Percentiles rank a stretch among this genome's conserved stretches.
Conservation (phyloP, 2,888 invertebrate genomes). For the Drosophila niveifrons region DNA sequence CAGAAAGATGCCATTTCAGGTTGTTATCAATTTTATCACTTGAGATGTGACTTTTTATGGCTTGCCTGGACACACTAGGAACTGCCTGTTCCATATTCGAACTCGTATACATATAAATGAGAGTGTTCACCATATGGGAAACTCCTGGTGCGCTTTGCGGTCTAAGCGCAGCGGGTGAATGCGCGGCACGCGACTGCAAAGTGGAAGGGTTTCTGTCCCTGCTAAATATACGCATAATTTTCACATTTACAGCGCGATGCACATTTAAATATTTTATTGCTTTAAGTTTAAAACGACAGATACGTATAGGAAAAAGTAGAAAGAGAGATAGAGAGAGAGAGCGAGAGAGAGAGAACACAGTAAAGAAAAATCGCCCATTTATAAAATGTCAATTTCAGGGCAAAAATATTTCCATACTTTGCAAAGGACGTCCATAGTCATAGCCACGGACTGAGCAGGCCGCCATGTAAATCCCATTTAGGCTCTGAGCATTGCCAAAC, state of each 20-base stretch:
- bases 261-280: slow-evolving; percentile 77
- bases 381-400: slow-evolving; percentile 82
- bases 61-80: slow-evolving; percentile 31
- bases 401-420: slow-evolving; percentile 59
- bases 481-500: slow-evolving; percentile 81
- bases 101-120: slow-evolving; percentile 8
- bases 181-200: slow-evolving; percentile 60
- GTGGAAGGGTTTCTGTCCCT: slow-evolving; percentile 61
- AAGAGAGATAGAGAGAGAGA: background rate
- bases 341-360: slow-evolving; percentile 1
- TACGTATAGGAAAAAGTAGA: background rate
- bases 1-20: slow-evolving; percentile 52
- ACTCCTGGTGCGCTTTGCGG: slow-evolving; percentile 70
- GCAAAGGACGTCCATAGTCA: slow-evolving; percentile 48
- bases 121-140: slow-evolving; percentile 51
- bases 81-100: slow-evolving; percentile 1
- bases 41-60: slow-evolving; percentile 46
- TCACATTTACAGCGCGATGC: slow-evolving; percentile 60
- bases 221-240: slow-evolving; percentile 73
- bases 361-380: slow-evolving; percentile 66
- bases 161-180: slow-evolving; percentile 67
- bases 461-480: slow-evolving; percentile 76
- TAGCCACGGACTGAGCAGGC: slow-evolving; percentile 19
- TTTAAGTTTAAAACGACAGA: slow-evolving; percentile 57
- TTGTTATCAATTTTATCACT: slow-evolving; percentile 60